phyloP scores from a whole-genome alignment of 2,113 vertebrate genomes.

The Triplophysa tibetana region DNA sequence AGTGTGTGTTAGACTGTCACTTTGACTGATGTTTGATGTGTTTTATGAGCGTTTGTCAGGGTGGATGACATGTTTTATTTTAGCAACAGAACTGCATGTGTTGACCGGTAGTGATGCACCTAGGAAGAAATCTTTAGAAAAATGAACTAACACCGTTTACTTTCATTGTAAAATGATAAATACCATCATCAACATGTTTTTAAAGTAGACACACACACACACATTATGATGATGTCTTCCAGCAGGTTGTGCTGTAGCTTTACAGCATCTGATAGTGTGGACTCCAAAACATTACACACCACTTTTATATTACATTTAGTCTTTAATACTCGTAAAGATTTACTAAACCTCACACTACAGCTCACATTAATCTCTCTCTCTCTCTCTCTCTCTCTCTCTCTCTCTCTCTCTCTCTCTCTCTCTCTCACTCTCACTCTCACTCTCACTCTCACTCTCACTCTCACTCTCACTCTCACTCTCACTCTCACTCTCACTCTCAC shows the following conservation, averaged over 20 bases:
- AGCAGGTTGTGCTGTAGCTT: conserved; percentile 73
- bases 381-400: not conserved
- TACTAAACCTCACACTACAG: too few species aligned
- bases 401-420: not conserved
- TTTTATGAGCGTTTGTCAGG: not conserved
- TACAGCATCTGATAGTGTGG: conserved; percentile 50
- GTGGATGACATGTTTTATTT: too few species aligned
- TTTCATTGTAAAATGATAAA: not conserved
- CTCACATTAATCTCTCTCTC: not conserved
- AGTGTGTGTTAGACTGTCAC: conserved; percentile 28
- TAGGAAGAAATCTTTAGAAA: not conserved
- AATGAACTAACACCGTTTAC: too few species aligned
- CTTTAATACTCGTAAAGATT: too few species aligned
- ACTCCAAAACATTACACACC: not conserved
- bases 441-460: too few species aligned
- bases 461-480: not conserved
- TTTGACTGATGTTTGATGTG: not conserved
- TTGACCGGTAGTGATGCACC: too few species aligned
- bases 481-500: not conserved
- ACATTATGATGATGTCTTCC: conserved; percentile 44
- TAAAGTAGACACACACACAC: not conserved
- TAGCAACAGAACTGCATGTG: too few species aligned
- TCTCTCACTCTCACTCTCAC: not conserved
- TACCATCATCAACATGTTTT: not conserved
- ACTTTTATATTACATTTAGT: too few species aligned